Conservation (phyloP, 1,140 invertebrate genomes). For the Drosophila sp. region DNA sequence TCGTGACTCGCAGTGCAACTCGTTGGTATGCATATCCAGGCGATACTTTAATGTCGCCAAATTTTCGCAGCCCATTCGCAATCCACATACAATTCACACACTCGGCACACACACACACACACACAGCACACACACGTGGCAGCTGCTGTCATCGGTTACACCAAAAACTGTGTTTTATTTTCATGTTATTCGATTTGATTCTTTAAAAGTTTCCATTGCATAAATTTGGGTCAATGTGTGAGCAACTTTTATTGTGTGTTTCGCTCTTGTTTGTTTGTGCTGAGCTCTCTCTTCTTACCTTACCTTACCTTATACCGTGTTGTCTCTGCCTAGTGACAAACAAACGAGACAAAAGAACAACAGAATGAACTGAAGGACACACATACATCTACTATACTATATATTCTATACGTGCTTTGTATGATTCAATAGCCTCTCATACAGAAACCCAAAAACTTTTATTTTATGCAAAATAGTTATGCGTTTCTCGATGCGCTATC, state of each 20-base stretch:
- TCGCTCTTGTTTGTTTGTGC: background rate
- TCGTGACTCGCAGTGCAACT: conserved; percentile 6
- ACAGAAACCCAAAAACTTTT: conserved; percentile 55
- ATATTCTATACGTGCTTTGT: conserved; percentile 66
- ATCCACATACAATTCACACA: conserved; percentile 1
- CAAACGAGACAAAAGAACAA: conserved; percentile 67
- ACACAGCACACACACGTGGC: conserved; percentile 14
- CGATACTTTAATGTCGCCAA: conserved; percentile 39
- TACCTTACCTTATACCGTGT: too few relatives aligned
- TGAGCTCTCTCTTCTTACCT: background rate
- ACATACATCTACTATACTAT: conserved; percentile 12
- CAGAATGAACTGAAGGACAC: conserved; percentile 36
- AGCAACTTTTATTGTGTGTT: conserved; percentile 35
- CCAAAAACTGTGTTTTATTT: conserved; percentile 34
- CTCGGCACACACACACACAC: conserved; percentile 4
- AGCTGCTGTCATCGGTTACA: conserved; percentile 13
- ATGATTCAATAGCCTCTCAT: conserved; percentile 45
- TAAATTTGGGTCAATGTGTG: conserved; percentile 72
- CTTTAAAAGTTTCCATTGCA: conserved; percentile 64
- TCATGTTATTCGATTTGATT: conserved; percentile 55
- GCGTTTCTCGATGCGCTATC: conserved; percentile 54
- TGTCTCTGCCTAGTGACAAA: conserved; percentile 51
- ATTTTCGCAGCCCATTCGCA: conserved; percentile 11
- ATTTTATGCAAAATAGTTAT: conserved; percentile 81
- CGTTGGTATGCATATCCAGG: conserved; percentile 25